Evolutionary conservation across 2,797 vertebrate species (phyloP), one percentile per base, ranked within the genome.

Genomic region (Choloepus didactylus): DNA sequence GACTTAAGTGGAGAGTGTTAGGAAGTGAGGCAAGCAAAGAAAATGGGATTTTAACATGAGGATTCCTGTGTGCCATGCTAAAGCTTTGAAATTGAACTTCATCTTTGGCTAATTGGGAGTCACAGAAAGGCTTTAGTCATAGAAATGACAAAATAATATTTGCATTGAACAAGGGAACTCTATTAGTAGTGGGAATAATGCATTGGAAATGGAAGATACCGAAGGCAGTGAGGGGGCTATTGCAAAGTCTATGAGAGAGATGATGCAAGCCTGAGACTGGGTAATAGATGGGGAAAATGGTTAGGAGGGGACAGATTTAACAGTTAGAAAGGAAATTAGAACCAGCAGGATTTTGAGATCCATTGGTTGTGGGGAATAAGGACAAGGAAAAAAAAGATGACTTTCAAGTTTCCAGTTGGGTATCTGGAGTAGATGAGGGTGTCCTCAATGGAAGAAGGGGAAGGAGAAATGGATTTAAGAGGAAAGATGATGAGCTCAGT

Each of bases 131-230:
- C 62, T 90, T 88, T 88, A 87, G 92, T 86, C 59, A 91, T n/a
- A 11, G 25, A 94, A 95, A 89, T 38, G 56, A 60, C 59, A 89
- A 73, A 93, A 70, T 46, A 66, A 56, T 14, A 31, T 93, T 93
- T 96, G 18, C 69, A 85, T 90, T 91, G 19, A 79, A 93, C 84
- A 91, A 89, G 27, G 9, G 86, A 96, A 60, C 27, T 85, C 56
- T 64, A 5, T 66, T 35, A 83, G 44, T 23, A 49, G 35, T 51
- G 35, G 49, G 25, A 51, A 91, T 29, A 91, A 93, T 49, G 16
- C 21, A n/a, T 67, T 79, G 56, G 86, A 93, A 59, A 73, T 16
- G 8, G 79, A 69, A 9, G 23, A 44, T 44, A 79, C 64, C 79
- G 31, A 82, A 87, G 49, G 21, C 51, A 59, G 3, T 11, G 46